Percentiles rank a stretch among this genome's conserved stretches.
Conservation (phyloP, 2,113 vertebrate genomes). For the Petaurus breviceps region DNA sequence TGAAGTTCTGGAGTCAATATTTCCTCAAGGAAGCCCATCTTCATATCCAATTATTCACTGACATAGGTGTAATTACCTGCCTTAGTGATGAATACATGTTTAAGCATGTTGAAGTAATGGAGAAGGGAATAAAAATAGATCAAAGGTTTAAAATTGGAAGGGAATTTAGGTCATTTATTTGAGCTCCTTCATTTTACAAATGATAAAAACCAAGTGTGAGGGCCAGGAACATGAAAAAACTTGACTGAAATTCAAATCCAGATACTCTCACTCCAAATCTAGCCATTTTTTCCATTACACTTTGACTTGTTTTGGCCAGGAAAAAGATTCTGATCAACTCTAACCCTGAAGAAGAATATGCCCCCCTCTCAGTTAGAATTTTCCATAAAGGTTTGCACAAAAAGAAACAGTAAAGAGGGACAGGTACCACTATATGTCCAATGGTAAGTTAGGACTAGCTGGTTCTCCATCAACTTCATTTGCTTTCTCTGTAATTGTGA, state of each 20-base stretch:
- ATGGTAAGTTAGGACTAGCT: neutral
- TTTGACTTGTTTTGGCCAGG: neutral
- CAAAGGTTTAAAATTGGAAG: neutral
- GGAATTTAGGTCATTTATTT: neutral
- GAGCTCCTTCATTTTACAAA: neutral
- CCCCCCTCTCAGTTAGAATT: neutral
- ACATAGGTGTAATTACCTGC: neutral
- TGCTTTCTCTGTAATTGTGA: neutral
- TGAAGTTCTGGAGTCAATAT: neutral
- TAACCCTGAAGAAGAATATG: neutral
- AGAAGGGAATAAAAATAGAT: neutral
- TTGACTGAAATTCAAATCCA: neutral
- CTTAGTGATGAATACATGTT: neutral
- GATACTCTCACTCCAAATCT: neutral
- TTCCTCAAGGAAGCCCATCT: neutral
- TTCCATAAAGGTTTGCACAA: neutral
- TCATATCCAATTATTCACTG: neutral
- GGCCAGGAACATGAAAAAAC: neutral
- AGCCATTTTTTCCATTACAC: neutral
- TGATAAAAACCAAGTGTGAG: neutral
- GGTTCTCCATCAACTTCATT: neutral
- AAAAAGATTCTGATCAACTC: neutral
- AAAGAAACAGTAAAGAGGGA: neutral
- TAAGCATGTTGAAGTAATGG: neutral
- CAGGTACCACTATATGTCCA: neutral